A percentile compares a stretch with the other conserved stretches of the same genome.
Evolutionary conservation across 2,888 invertebrate genomes (phyloP).

Genomic region (Drosophila testacea): DNA sequence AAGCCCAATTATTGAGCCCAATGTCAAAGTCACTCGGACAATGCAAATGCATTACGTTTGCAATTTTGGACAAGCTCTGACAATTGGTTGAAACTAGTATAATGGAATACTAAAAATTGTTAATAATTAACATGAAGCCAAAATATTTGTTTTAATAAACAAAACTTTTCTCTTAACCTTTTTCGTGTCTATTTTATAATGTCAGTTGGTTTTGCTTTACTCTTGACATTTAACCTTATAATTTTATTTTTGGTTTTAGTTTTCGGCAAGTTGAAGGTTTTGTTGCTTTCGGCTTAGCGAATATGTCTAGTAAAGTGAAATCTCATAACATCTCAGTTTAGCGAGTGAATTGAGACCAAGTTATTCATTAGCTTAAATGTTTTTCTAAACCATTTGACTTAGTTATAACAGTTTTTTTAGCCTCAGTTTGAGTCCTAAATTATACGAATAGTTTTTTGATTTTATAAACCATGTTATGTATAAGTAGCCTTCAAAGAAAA

Average conservation of each 20-base stretch:
- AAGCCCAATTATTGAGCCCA: background rate
- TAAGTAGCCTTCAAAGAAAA: background rate
- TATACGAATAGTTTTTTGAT: background rate
- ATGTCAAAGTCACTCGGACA: constrained; percentile 2
- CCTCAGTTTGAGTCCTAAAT: background rate
- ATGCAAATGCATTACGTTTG: constrained; percentile 22
- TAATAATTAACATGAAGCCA: background rate
- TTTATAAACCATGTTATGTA: too few relatives aligned
- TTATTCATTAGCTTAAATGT: constrained; percentile 35
- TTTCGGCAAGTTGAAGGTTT: constrained; percentile 59
- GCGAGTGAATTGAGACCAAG: constrained; percentile 23
- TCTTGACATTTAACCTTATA: constrained; percentile 39
- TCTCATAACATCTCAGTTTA: background rate
- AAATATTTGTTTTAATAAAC: background rate
- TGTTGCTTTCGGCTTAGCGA: constrained; percentile 6
- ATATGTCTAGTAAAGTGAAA: constrained; percentile 14
- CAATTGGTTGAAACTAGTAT: background rate
- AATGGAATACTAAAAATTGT: background rate
- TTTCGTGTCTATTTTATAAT: constrained; percentile 17
- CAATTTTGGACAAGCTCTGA: constrained; percentile 8
- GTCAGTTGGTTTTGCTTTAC: constrained; percentile 24
- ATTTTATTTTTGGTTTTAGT: constrained; percentile 7
- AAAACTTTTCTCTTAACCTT: constrained; percentile 30
- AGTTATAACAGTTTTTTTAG: background rate
- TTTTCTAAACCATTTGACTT: constrained; percentile 3